Conservation (phyloP, 2,888 invertebrate species). For the Antheraea assamensis region DNA sequence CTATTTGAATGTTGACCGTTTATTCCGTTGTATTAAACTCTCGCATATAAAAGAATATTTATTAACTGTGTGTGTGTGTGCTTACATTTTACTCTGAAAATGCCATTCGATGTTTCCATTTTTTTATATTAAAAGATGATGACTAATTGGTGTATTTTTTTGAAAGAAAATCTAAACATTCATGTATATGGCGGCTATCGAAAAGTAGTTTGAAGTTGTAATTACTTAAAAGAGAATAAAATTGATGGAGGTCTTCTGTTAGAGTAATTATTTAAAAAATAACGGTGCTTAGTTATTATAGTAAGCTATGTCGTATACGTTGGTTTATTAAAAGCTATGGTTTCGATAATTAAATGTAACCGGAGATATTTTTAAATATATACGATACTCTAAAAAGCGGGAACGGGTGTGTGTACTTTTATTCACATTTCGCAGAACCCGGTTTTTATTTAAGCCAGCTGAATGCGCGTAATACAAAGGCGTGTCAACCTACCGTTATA, state of each 20-base stretch:
- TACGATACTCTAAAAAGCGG: constrained; percentile 25
- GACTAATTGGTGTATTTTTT: too few species aligned
- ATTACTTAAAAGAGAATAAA: background rate
- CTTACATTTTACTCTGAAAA: too few species aligned
- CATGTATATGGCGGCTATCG: too few species aligned
- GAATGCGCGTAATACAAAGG: constrained; percentile 66
- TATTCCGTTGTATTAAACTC: background rate
- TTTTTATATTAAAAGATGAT: too few species aligned
- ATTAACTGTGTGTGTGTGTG: too few species aligned
- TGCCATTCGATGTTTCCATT: too few species aligned
- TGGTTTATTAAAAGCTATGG: background rate
- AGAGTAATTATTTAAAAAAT: background rate
- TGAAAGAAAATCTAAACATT: too few species aligned
- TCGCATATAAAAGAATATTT: background rate
- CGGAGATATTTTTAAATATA: constrained; percentile 32
- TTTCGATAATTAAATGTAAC: background rate
- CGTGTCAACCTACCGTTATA: constrained; percentile 54
- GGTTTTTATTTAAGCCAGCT: constrained; percentile 68
- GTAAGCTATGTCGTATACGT: background rate
- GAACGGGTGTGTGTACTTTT: constrained; percentile 40
- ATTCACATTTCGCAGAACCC: constrained; percentile 50
- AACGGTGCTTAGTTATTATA: background rate
- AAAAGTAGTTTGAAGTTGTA: too few species aligned
- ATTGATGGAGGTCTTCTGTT: background rate
- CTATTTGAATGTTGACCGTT: constrained; percentile 17